Conservation (phyloP, 2,113 vertebrate species). For the Genyomyrus donnyi region DNA sequence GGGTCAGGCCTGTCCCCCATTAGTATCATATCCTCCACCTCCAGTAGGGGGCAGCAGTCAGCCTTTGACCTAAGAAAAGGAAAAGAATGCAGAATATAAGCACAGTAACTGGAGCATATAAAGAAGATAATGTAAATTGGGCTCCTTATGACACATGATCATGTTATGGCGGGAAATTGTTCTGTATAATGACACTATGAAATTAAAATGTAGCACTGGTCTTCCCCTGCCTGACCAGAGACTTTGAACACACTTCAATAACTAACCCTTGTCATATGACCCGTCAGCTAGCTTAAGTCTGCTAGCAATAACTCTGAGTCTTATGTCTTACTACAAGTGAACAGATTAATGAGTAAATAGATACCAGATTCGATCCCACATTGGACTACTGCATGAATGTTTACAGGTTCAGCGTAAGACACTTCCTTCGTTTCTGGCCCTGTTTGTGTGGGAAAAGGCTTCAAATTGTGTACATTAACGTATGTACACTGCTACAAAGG, state of each 20-base stretch:
- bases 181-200: no score
- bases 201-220: not conserved
- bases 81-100: not conserved
- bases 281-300: not conserved
- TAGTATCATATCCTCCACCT: constrained; percentile 60
- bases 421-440: not conserved
- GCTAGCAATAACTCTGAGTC: not conserved
- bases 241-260: not conserved
- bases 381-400: not conserved
- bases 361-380: not conserved
- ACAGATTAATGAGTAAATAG: not conserved
- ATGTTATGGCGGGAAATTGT: not conserved
- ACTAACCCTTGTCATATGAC: not conserved
- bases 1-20: constrained; percentile 60
- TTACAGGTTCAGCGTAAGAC: not conserved
- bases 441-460: not conserved
- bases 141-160: not conserved
- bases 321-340: not conserved
- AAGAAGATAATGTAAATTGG: not conserved
- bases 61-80: constrained; percentile 49
- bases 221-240: not conserved
- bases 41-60: constrained; percentile 63
- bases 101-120: not conserved
- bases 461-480: not conserved
- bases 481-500: not conserved